phyloP scores from a whole-genome alignment of 2,113 vertebrate species.

The Spea bombifrons region DNA sequence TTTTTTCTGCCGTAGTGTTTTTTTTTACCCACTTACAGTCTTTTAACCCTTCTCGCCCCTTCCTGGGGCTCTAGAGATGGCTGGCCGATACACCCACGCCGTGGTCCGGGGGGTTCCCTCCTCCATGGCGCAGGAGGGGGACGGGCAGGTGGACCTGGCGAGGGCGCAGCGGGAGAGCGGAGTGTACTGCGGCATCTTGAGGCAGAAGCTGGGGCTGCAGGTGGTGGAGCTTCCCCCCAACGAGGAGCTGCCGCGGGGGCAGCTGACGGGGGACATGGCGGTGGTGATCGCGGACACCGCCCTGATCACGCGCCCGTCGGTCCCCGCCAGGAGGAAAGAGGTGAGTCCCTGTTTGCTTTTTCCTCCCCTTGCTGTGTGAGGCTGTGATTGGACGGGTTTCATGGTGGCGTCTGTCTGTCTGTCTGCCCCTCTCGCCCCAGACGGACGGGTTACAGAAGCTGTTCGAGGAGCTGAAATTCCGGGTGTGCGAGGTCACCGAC shows the following conservation, averaged over 20 bases:
- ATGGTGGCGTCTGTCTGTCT: neutral
- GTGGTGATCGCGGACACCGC: conserved; percentile 85
- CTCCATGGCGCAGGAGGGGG: conserved; percentile 60
- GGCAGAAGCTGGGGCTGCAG: conserved; percentile 89
- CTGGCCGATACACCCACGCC: conserved; percentile 81
- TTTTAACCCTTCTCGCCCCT: conserved; percentile 52
- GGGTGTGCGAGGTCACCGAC: conserved; percentile 72
- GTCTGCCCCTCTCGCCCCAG: conserved; percentile 52
- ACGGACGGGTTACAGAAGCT: conserved; percentile 74
- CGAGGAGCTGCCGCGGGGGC: conserved; percentile 75
- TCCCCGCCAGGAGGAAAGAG: conserved; percentile 76
- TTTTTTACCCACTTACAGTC: no score
- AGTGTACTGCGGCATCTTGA: conserved; percentile 79
- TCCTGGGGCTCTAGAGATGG: conserved; percentile 17
- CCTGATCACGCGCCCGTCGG: conserved; percentile 80
- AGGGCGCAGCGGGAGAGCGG: conserved; percentile 86
- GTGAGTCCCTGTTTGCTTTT: conserved; percentile 55
- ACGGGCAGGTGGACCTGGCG: conserved; percentile 72
- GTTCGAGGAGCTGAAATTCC: conserved; percentile 79
- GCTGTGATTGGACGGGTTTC: neutral
- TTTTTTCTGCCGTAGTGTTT: no score
- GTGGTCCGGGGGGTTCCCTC: conserved; percentile 80
- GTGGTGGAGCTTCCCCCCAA: conserved; percentile 82
- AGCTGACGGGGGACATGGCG: conserved; percentile 80
- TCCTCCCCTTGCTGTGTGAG: neutral